Evolutionary conservation across 2,113 vertebrate species (phyloP).

Genomic region (Octodon degus): DNA sequence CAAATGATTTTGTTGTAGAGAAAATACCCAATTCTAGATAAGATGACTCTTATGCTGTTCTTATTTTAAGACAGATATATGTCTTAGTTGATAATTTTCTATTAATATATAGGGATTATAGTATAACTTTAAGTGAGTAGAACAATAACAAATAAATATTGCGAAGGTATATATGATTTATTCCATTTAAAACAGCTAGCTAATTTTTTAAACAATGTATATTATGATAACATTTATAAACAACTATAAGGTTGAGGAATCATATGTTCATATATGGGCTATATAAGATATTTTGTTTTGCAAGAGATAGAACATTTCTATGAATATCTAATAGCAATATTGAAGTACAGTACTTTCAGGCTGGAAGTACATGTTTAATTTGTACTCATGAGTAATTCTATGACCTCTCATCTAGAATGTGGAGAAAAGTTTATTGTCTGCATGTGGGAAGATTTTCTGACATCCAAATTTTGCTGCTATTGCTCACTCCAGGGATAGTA

Average conservation of each 20-base stretch:
- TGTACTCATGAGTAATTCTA: constrained; percentile 59
- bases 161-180: not conserved
- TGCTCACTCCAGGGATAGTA: not conserved
- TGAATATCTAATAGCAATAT: not conserved
- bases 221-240: not conserved
- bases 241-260: not conserved
- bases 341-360: constrained; percentile 15
- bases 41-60: not conserved
- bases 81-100: not conserved
- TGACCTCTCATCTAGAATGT: constrained; percentile 44
- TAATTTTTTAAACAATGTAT: not conserved
- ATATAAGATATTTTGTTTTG: constrained; percentile 46
- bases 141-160: not conserved
- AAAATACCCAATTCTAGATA: not conserved
- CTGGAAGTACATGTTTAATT: constrained; percentile 48
- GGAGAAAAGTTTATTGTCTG: constrained; percentile 46
- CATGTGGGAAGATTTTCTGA: not conserved
- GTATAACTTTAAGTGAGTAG: not conserved
- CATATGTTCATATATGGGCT: not conserved
- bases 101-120: not conserved
- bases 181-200: not conserved
- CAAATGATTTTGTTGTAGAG: not conserved
- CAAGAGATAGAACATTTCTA: not conserved
- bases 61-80: not conserved
- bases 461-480: not conserved